Base-by-base conservation (phyloP, 2,888 invertebrate genomes). In the Agrotis segetum region DNA sequence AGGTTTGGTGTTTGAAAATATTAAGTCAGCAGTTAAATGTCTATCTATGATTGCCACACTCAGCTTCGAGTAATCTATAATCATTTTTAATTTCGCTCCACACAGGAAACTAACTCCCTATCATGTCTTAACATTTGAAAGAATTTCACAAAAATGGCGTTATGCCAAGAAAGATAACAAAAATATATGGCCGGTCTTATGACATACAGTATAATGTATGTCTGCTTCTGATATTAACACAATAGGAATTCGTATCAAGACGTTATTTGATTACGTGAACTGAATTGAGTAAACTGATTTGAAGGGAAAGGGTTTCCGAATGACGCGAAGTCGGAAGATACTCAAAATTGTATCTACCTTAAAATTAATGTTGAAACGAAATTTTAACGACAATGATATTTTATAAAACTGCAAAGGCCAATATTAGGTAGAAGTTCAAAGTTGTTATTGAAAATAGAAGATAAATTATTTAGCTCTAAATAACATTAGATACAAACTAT, bases 111-210 rank as follows among this genome's bases (percentile, higher is more conserved):
- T 58, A 74, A 76, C 69, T 49, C 4, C n/a, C 52, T 74, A 81
- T 82, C 74, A 72, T 24, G 56, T 65, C 58, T 61, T 65, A 58
- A 66, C 70, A 78, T 82, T 79, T 75, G 24, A 79, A 84, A 79
- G 77, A 79, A 84, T 74, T 71, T 55, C 56, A 69, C 40, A 66
- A 56, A 75, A 74, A 83, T 83, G 81, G 81, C 77, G 79, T 67
- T 21, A 70, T 77, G 85, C 84, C 85, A 85, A 81, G 70, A 67
- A 67, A 78, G 82, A 85, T 81, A 78, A 77, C 64, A 72, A 58
- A 76, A 70, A 84, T 81, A 76, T 84, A 84, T 60, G 71, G 53
- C 59, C 47, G 46, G 47, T 67, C 58, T 63, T 69, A 73, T 70
- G 74, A 75, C 73, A 70, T 78, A 67, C 49, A 67, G 55, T 75